Base-by-base conservation (phyloP, 64 coral and sea anemone species). In the Porites australiensis region DNA sequence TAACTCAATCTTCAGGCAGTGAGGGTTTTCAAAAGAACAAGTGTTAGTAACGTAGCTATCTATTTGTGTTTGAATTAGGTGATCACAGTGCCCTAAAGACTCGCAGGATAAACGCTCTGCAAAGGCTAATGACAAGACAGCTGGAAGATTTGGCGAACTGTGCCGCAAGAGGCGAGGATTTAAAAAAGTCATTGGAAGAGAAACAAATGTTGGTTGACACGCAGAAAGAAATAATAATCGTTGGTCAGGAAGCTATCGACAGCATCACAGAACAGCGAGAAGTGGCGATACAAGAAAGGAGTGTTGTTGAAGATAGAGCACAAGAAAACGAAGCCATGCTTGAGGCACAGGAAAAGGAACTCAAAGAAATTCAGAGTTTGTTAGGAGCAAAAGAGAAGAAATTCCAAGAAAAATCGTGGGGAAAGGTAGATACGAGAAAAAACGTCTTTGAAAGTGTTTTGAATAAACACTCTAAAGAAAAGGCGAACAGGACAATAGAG, bases 151-250 rank as follows among this genome's bases (percentile, higher is more conserved):
- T 95, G 18, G 37, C 58, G 5, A 89, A 98, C 48, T 92, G 88
- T 27, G 50, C 72, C 13, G 52, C 75, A 14, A 59, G 19, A 50
- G 76, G 93, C 49, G 60, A 92, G 4, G 87, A 49, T 21, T 49
- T 98, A 23, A 86, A 64, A 86, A 79, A 88, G 15, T 71, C 50
- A 58, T 74, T 98, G 15, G 71, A 84, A 76, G 89, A 95, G 15
- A 83, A 81, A 71, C 14, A 92, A 75, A 66, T 12, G 13, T 49
- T 92, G 13, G 73, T 98, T 4, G 89, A 98, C 13, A 73, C 84
- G 10, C 96, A 98, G 14, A 98, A 98, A 79, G 90, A 95, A 71
- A 86, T 85, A 0, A 70, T 90, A 50, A 89, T 98, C 6, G 47
- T 85, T 77, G 93, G 75, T 67, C 79, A 98, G 15, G 93, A 98